Evolutionary conservation across 1,140 invertebrate species (phyloP).

Genomic region (Homalodisca vitripennis): DNA sequence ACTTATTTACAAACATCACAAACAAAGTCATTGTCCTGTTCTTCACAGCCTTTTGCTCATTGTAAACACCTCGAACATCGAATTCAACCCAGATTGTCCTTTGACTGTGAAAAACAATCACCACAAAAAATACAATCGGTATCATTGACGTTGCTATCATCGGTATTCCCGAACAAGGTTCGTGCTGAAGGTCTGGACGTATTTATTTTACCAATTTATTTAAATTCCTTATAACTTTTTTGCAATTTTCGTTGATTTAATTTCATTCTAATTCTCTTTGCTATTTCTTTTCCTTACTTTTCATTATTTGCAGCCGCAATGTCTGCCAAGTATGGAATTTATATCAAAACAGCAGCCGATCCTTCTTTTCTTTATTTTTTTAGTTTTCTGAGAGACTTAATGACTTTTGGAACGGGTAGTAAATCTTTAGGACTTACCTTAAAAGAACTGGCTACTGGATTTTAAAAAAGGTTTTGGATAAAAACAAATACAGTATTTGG

Average conservation of each 20-base stretch:
- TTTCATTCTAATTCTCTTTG: too few relatives aligned
- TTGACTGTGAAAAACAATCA: conserved; percentile 14
- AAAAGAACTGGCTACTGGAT: too few relatives aligned
- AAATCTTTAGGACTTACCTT: conserved; percentile 17
- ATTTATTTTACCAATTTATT: background rate
- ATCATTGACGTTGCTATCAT: conserved; percentile 19
- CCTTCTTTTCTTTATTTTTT: conserved; percentile 23
- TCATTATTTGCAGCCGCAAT: background rate
- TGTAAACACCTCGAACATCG: too few relatives aligned
- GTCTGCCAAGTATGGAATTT: conserved; percentile 5
- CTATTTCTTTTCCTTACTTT: too few relatives aligned
- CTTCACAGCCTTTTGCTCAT: conserved; percentile 42
- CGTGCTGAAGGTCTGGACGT: background rate
- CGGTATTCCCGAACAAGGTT: background rate
- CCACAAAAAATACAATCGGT: conserved; percentile 8
- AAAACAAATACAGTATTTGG: background rate
- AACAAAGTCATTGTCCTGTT: background rate
- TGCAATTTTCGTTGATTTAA: too few relatives aligned
- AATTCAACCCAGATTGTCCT: conserved; percentile 36
- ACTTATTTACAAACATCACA: conserved; percentile 20
- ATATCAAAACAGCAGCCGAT: background rate
- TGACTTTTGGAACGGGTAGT: conserved; percentile 30
- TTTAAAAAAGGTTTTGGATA: too few relatives aligned
- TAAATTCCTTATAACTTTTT: too few relatives aligned
- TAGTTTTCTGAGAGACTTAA: conserved; percentile 37